Base-by-base conservation (phyloP, 2,113 vertebrate species). In the Urocynchramus pylzowi region DNA sequence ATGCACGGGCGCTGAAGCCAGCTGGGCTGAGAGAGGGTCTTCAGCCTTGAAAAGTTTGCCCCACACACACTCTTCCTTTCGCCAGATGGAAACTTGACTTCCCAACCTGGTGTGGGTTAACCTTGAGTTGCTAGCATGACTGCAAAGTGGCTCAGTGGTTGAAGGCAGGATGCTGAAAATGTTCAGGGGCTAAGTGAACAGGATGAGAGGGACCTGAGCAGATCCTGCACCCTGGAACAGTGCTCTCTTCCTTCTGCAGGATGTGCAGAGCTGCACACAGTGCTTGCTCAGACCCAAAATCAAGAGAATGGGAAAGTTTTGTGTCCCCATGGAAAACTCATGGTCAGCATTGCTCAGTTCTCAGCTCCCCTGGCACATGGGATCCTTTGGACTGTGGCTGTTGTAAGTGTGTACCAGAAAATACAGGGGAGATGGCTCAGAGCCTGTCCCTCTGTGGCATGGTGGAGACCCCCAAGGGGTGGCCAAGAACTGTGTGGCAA, bases 111-210 rank as follows among this genome's bases (percentile, higher is more conserved):
- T 16, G 16, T 1, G 4, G 24, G 53, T 91, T 96, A 95, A 93
- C 84, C 31, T 82, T 85, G 27, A 4, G 2, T 53, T 68, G 37
- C 57, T 8, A 35, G 44, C 10, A 12, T 13, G 2, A 8, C 37
- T 56, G 54, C 37, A 44, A 45, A 61, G 31, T 0, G 1, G 17
- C 37, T 82, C n/a, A 19, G 13, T 44, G 22, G 6, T n/a, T 71
- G 17, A 37, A 39, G 41, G 22, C 17, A 71, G 35, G 44, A 21
- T 0, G 0, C 20, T 33, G 50, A 26, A 79, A 57, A 37, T 12
- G 5, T 57, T 45, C 28, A 31, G 18, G 10, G 16, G 2, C 11
- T 5, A 17, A 59, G 13, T 0, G 0, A 68, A 9, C 0, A 0
- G 28, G 14, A 30, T 71, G 49, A 73, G 67, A 83, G 42, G n/a